Percentiles rank a stretch among this genome's conserved stretches.
phyloP scores from a whole-genome alignment of 2,888 invertebrate species.

The Apamea monoglypha region DNA sequence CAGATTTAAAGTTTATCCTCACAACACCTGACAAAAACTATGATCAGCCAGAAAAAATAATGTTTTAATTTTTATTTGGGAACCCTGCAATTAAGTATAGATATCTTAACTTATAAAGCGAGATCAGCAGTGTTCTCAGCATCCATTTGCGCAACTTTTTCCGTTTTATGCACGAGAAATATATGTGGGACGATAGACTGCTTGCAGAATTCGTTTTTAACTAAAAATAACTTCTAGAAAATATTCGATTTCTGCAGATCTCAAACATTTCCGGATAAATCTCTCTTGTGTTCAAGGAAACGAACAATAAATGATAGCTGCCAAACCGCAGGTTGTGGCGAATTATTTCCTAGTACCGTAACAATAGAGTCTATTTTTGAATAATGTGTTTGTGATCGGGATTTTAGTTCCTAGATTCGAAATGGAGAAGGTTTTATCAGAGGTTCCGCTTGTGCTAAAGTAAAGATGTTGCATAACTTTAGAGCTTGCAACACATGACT shows the following conservation, averaged over 20 bases:
- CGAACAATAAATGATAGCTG: conserved; percentile 53
- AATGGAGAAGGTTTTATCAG: conserved; percentile 50
- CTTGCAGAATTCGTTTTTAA: not conserved
- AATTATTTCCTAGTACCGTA: conserved; percentile 28
- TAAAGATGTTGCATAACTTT: conserved; percentile 14
- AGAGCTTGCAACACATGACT: not conserved
- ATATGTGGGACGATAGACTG: not conserved
- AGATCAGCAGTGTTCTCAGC: no score
- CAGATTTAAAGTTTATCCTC: no score
- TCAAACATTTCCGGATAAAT: conserved; percentile 43
- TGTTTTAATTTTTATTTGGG: no score
- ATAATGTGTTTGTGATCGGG: conserved; percentile 16
- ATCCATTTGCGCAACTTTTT: no score
- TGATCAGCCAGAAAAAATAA: no score
- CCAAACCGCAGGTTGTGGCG: conserved; percentile 56
- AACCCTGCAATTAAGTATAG: no score
- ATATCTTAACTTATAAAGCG: no score
- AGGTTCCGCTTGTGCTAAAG: conserved; percentile 44
- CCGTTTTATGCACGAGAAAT: not conserved
- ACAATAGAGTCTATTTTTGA: conserved; percentile 58
- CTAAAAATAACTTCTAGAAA: conserved; percentile 39
- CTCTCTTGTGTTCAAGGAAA: conserved; percentile 47
- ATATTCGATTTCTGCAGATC: conserved; percentile 45
- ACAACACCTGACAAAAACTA: no score
- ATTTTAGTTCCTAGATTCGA: conserved; percentile 46